These are phyloP conservation scores for Telmatherina bonti DNA, from an alignment of 2,797 vertebrate species.

Conservation along the genomic window DNA sequence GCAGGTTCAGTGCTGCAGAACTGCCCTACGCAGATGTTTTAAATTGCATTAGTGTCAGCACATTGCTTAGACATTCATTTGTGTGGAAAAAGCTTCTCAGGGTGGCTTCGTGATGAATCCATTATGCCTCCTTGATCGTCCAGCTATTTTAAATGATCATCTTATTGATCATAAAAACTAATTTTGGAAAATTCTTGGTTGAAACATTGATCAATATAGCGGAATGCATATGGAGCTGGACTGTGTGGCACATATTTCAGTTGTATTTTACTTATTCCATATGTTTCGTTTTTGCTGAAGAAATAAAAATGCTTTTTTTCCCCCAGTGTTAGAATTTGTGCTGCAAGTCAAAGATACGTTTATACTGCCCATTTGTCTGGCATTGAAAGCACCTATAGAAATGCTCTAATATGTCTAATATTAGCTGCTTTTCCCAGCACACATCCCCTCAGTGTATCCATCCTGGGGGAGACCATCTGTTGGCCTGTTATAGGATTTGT, in stretches of 20 bases:
- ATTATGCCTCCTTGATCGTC: neutral
- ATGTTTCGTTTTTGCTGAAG: neutral
- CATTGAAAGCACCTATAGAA: conserved; percentile 67
- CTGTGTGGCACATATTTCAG: neutral
- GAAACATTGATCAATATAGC: neutral
- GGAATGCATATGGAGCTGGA: neutral
- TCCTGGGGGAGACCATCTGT: conserved; percentile 81
- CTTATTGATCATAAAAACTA: neutral
- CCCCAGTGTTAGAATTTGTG: neutral
- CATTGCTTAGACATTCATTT: neutral
- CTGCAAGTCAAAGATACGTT: conserved; percentile 54
- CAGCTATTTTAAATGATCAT: neutral
- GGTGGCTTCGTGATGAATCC: neutral
- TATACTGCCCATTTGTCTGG: conserved; percentile 74
- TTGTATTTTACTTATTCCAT: neutral
- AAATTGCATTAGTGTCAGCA: neutral
- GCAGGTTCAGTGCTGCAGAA: neutral
- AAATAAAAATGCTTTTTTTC: neutral
- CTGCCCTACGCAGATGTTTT: neutral
- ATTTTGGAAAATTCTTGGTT: neutral
- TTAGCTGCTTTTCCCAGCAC: conserved; percentile 67
- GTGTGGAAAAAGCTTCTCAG: neutral
- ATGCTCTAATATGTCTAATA: conserved; percentile 74
- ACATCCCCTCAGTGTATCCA: conserved; percentile 67
- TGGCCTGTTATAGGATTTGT: conserved; percentile 49